phyloP scores from a whole-genome alignment of 2,113 vertebrate genomes.

The Panurus biarmicus region DNA sequence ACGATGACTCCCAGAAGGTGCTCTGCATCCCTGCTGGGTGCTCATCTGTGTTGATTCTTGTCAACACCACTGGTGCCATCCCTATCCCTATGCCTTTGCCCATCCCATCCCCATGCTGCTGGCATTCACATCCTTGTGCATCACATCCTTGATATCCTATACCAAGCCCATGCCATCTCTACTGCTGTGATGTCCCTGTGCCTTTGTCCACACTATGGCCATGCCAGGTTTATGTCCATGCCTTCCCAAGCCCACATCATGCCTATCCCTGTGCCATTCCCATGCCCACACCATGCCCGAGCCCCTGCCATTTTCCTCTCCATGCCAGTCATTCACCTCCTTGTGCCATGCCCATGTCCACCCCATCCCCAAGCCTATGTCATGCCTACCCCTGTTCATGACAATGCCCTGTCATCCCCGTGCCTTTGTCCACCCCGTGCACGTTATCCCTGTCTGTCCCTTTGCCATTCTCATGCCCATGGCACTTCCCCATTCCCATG shows the following conservation, averaged over 20 bases:
- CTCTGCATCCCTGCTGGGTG: neutral
- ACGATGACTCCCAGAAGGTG: neutral
- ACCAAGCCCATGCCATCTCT: neutral
- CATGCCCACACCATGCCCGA: neutral
- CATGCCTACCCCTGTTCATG: neutral
- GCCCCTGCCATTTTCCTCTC: too few species aligned
- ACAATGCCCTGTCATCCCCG: neutral
- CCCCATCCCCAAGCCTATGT: neutral
- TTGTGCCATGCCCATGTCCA: neutral
- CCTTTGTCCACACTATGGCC: neutral
- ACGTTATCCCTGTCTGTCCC: neutral
- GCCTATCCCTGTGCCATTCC: neutral
- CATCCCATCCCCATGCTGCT: too few species aligned
- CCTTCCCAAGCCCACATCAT: neutral
- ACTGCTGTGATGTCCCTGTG: neutral
- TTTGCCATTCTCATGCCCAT: neutral
- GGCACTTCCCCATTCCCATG: neutral
- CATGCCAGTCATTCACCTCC: neutral
- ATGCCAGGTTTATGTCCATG: neutral
- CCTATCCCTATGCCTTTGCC: neutral
- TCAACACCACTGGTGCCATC: neutral
- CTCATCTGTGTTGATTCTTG: neutral
- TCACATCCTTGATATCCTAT: neutral
- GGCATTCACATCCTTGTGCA: neutral
- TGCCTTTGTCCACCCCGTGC: neutral